These are phyloP conservation scores for Gallinago paraguaiae DNA, from an alignment of 2,113 vertebrate species.

Conservation along the genomic window DNA sequence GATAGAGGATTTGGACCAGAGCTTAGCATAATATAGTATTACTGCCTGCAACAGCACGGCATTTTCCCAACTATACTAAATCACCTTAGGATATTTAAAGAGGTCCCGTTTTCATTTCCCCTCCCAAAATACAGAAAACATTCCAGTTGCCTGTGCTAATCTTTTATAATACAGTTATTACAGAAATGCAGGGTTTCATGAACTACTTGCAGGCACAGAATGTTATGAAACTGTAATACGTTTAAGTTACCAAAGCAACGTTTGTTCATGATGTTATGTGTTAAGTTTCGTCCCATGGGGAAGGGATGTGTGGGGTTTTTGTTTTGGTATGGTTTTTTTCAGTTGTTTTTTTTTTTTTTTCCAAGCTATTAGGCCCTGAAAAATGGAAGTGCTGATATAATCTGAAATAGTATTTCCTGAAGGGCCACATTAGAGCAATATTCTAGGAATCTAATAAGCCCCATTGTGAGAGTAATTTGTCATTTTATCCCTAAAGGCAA, in stretches of 20 bases:
- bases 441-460: slow-evolving; percentile 36
- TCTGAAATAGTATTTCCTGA: slow-evolving; percentile 62
- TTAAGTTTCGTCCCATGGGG: not conserved
- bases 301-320: not conserved
- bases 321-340: not conserved
- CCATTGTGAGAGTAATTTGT: slow-evolving; percentile 58
- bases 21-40: not conserved
- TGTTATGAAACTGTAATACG: not conserved
- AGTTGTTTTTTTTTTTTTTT: not conserved
- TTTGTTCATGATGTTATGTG: not conserved
- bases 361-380: slow-evolving; percentile 33
- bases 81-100: not conserved
- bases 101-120: not conserved
- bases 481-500: slow-evolving; percentile 50
- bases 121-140: not conserved
- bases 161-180: not conserved
- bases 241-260: not conserved
- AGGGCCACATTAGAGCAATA: slow-evolving; percentile 20
- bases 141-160: not conserved
- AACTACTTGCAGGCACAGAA: not conserved
- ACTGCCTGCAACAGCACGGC: not conserved
- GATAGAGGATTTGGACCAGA: not conserved
- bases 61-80: not conserved
- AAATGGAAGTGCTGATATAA: slow-evolving; percentile 57
- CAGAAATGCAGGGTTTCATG: not conserved